Base-by-base conservation (phyloP, 53 echinoderm and acorn worm genomes). In the Henricia sp. region DNA sequence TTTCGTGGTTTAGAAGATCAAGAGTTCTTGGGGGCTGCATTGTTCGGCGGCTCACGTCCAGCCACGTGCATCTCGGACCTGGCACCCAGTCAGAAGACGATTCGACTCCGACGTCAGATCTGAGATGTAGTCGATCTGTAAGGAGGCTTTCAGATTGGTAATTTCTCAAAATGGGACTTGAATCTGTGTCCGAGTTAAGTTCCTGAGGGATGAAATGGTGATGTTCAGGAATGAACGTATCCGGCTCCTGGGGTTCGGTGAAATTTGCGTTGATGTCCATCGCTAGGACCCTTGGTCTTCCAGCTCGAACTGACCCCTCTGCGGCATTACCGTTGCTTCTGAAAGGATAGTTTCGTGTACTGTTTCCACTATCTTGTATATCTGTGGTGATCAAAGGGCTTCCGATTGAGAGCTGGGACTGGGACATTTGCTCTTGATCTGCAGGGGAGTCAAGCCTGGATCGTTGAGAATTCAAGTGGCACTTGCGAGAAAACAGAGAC, bases 221-320 rank as follows among this genome's bases (percentile, higher is more conserved):
- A 20, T 80, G 80, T 48, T 80, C 80, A 9, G 80, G 80, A 35
- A 80, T 80, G 64, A 80, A 80, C 19, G 63, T 80, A 29, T 80
- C 80, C 20, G 4, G 80, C 63, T 80, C 80, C 64, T 80, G 80
- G 43, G 64, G 75, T 27, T 86, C 86, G 20, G 86, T 86, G 40
- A 86, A 86, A 43, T 86, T 86, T 67, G 86, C 86, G 20, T 86
- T 86, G 17, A 86, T 86, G 48, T 86, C 86, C 86, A 86, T 74
- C 4, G 67, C 76, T 55, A 65, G 42, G 68, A 74, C 73, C 3
- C 68, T 56, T 19, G 66, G 54, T 67, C 50, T 44, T 9, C n/a
- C 21, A 11, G 20, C 32, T 26, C 58, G 13, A 37, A 3, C 37
- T 37, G 39, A 37, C 74, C 56, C 39, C 21, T 38, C 55, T 25